A percentile compares a stretch with the other conserved stretches of the same genome.
These are phyloP conservation scores for Oreohelix idahoensis DNA, from an alignment of 1,140 invertebrate genomes.

Conservation along the genomic window DNA sequence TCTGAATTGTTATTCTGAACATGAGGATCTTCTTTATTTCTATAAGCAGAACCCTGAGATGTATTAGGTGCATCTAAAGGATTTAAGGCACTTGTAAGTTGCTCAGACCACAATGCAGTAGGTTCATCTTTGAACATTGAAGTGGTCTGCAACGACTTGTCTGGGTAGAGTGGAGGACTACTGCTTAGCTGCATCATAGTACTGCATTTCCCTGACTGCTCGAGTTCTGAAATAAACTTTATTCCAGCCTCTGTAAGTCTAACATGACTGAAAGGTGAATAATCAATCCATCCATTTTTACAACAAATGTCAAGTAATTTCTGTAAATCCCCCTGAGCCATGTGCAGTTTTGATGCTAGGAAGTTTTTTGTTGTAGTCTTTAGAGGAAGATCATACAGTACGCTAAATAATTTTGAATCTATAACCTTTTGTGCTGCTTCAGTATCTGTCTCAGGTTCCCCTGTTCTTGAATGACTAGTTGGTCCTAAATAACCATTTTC, in stretches of 20 bases:
- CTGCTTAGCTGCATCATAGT: not conserved
- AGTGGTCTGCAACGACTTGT: not conserved
- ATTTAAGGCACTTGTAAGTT: not conserved
- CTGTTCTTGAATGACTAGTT: not conserved
- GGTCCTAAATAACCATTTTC: not conserved
- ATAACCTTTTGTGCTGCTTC: not conserved
- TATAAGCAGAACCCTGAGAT: not conserved
- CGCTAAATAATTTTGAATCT: not conserved
- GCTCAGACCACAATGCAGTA: not conserved
- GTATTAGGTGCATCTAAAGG: not conserved
- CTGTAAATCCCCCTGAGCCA: not conserved
- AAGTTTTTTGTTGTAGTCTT: not conserved
- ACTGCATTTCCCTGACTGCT: not conserved
- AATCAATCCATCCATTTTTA: slow-evolving; percentile 1
- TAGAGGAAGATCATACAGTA: not conserved
- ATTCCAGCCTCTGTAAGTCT: not conserved
- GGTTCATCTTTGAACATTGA: not conserved
- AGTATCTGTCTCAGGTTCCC: not conserved
- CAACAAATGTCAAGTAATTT: slow-evolving; percentile 7
- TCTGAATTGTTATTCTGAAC: not conserved
- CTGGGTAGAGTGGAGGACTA: not conserved
- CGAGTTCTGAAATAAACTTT: not conserved
- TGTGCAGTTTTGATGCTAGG: not conserved
- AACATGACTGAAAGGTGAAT: not conserved
- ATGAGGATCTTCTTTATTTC: not conserved